Evolutionary conservation across 2,888 invertebrate genomes (phyloP), one percentile per base, ranked within the genome.

Genomic region (Cabera pusaria): DNA sequence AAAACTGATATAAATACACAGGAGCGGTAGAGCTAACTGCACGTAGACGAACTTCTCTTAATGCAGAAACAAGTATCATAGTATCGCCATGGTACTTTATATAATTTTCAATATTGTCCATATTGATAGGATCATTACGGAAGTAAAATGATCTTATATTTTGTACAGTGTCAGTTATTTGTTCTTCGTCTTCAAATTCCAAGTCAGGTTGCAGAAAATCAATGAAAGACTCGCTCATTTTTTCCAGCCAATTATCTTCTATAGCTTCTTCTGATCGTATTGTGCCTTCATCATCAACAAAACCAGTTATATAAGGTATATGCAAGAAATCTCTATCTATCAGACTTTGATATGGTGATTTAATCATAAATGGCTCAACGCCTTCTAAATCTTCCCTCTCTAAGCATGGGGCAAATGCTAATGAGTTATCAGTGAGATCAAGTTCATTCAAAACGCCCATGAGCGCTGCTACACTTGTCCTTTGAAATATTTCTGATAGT

Each of bases 331-430:
- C 64, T 12, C 71, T 69, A 16, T 64, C 57, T 9, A 11, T 40
- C 6, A 87, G 57, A 6, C 64, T 72, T 52, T 72, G 44, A 43
- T 59, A 63, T 0, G 87, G 88, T 6, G 83, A 72, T 54, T 72
- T 74, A 2, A 51, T 39, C 37, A 87, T 50, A 27, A 87, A 77
- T 4, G 79, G 65, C 19, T 61, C 60, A 1, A 52, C 61, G 3
- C 46, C 55, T 24, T 59, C 59, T 25, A 80, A 55, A 10, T 53
- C 48, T 16, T 59, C 50, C 28, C 49, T 76, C 57, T 87, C 87
- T n/a, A 87, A 12, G 39, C 88, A 87, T 7, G 88, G 87, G 14
- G 84, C 72, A 59, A 87, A 87, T 5, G 81, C 77, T 19, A 85
- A 44, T 1, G 85, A 70, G 38, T 85, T 85, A 24, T 87, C 75